Evolutionary conservation across 2,113 vertebrate species (phyloP).

Genomic region (Onychorhynchus coronatus): DNA sequence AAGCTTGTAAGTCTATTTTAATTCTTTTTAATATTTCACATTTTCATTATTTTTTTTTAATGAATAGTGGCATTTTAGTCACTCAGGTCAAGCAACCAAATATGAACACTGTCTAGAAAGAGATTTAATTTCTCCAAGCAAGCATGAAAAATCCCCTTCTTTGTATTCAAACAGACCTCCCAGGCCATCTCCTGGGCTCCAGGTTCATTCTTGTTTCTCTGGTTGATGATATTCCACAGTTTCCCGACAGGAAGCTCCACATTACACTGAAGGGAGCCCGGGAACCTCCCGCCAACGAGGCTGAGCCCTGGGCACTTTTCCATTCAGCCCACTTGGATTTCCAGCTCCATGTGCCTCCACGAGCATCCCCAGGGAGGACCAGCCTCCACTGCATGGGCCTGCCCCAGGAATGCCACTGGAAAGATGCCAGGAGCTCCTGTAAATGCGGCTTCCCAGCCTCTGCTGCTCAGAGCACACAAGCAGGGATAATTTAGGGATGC

Average conservation of each 20-base stretch:
- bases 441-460: neutral
- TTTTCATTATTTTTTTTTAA: neutral
- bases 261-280: neutral
- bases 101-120: neutral
- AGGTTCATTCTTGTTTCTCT: neutral
- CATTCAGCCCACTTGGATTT: neutral
- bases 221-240: neutral
- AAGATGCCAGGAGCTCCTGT: neutral
- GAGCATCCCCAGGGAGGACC: neutral
- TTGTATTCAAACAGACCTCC: neutral
- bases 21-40: slow-evolving; percentile 34
- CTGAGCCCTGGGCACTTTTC: neutral
- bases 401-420: neutral
- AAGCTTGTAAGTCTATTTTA: neutral
- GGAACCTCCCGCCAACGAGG: neutral
- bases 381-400: neutral
- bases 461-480: neutral
- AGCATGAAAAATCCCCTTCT: neutral
- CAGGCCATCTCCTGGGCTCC: neutral
- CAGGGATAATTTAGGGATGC: neutral
- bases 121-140: neutral
- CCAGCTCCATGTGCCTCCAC: neutral
- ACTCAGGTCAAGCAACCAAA: neutral
- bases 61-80: neutral
- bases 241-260: accelerated